A percentile compares a stretch with the other conserved stretches of the same genome.
phyloP scores from a whole-genome alignment of 2,113 vertebrate species.

The Gymnocephalus cernua region DNA sequence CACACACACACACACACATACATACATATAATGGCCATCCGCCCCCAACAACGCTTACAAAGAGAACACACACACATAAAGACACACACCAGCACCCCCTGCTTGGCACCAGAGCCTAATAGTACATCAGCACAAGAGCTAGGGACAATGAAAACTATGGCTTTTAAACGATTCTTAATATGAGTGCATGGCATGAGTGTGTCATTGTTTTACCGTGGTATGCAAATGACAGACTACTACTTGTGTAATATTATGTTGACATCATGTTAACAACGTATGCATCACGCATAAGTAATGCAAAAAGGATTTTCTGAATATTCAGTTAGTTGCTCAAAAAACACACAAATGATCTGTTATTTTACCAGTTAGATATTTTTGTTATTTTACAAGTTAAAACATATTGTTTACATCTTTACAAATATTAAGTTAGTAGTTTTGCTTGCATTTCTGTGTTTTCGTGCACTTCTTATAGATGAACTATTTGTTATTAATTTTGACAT shows the following conservation, averaged over 20 bases:
- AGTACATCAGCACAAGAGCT: constrained; percentile 34
- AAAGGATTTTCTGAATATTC: background rate
- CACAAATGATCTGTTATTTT: background rate
- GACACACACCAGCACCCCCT: background rate
- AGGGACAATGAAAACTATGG: too few relatives aligned
- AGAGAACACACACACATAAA: background rate
- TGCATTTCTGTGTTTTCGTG: background rate
- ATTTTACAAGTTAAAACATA: background rate
- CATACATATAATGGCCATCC: too few relatives aligned
- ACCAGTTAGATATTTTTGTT: background rate
- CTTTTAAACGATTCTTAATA: too few relatives aligned
- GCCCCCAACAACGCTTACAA: too few relatives aligned
- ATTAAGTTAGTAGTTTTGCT: background rate
- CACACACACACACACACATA: too few relatives aligned
- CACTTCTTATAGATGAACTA: background rate
- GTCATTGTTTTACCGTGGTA: too few relatives aligned
- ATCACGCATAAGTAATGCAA: too few relatives aligned
- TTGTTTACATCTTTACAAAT: background rate
- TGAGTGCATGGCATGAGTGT: too few relatives aligned
- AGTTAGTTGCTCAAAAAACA: background rate
- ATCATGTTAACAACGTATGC: too few relatives aligned
- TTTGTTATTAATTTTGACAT: background rate
- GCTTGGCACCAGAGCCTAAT: constrained; percentile 39
- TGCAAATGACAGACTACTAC: too few relatives aligned
- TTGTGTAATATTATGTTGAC: too few relatives aligned